Percentiles rank a stretch among this genome's conserved stretches.
These are phyloP conservation scores for Apaloderma vittatum DNA, from an alignment of 2,113 vertebrate species.

Conservation along the genomic window DNA sequence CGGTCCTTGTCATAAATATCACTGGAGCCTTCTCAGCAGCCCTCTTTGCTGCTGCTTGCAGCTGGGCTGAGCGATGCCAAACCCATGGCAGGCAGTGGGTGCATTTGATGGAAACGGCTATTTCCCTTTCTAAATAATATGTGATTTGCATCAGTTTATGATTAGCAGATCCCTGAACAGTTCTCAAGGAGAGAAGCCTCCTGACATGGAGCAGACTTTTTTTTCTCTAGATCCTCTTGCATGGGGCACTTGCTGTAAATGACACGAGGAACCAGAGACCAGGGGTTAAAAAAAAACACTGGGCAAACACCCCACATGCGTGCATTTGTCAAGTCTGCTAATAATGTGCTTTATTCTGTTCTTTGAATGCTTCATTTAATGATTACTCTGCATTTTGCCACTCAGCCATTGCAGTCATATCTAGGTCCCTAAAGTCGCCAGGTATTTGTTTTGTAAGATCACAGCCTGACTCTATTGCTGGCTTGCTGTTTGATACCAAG, in stretches of 20 bases:
- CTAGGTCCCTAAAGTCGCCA: not conserved
- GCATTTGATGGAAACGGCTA: not conserved
- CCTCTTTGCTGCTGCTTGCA: not conserved
- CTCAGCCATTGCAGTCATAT: not conserved
- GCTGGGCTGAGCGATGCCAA: not conserved
- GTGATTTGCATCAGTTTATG: not conserved
- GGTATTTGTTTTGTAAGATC: not conserved
- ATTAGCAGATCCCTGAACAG: not conserved
- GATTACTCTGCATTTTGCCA: not conserved
- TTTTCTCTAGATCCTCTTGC: not conserved
- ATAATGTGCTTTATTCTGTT: not conserved
- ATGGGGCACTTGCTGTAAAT: not conserved
- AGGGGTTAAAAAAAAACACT: not conserved
- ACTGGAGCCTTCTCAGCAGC: not conserved
- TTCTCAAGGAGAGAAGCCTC: not conserved
- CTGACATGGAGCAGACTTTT: not conserved
- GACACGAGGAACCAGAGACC: not conserved
- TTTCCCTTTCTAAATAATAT: not conserved
- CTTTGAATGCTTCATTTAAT: not conserved
- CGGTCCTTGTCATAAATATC: not conserved
- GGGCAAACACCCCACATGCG: rapidly evolving
- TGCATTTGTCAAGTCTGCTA: not conserved
- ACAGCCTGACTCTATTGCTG: rapidly evolving
- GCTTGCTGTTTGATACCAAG: not conserved
- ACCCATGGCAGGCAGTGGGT: rapidly evolving